Evolutionary conservation across 2,888 invertebrate species (phyloP).

Genomic region (Sinopyrophorus schimmeli): DNA sequence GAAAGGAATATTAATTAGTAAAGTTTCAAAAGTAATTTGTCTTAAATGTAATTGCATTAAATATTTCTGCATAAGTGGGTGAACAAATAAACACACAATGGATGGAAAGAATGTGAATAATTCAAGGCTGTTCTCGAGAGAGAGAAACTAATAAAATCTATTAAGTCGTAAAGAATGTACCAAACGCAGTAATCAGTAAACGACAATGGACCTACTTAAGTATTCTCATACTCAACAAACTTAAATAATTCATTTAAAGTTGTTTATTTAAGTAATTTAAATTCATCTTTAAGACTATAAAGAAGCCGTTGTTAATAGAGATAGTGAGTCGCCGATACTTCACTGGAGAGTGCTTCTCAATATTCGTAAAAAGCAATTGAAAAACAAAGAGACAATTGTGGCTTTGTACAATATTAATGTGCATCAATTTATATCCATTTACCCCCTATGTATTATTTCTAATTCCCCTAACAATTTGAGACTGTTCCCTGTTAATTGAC

Average conservation of each 20-base stretch:
- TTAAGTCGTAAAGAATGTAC: slow-evolving; percentile 1
- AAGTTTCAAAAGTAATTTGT: too few relatives aligned
- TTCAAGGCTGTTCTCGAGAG: slow-evolving; percentile 5
- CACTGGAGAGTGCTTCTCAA: too few relatives aligned
- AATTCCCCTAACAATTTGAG: slow-evolving; percentile 8
- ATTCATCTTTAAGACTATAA: too few relatives aligned
- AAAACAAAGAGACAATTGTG: neutral
- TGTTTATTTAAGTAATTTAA: too few relatives aligned
- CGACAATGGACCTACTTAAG: slow-evolving; percentile 3
- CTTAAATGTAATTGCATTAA: too few relatives aligned
- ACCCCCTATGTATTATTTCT: slow-evolving; percentile 1
- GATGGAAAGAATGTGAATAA: slow-evolving; percentile 8
- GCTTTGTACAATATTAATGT: slow-evolving; percentile 10
- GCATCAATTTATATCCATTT: slow-evolving; percentile 8
- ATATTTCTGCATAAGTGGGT: too few relatives aligned
- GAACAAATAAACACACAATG: slow-evolving; percentile 2
- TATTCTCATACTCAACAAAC: slow-evolving; percentile 2
- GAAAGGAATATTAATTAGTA: too few relatives aligned
- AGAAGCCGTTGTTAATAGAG: neutral
- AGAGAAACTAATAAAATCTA: slow-evolving; percentile 7
- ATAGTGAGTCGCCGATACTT: neutral
- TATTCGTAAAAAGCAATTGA: neutral
- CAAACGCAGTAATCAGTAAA: neutral
- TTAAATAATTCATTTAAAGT: slow-evolving; percentile 6
- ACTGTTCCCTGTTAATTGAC: slow-evolving; percentile 2